Conservation (phyloP, 2,113 vertebrate species). For the Mormyrus lacerda region DNA sequence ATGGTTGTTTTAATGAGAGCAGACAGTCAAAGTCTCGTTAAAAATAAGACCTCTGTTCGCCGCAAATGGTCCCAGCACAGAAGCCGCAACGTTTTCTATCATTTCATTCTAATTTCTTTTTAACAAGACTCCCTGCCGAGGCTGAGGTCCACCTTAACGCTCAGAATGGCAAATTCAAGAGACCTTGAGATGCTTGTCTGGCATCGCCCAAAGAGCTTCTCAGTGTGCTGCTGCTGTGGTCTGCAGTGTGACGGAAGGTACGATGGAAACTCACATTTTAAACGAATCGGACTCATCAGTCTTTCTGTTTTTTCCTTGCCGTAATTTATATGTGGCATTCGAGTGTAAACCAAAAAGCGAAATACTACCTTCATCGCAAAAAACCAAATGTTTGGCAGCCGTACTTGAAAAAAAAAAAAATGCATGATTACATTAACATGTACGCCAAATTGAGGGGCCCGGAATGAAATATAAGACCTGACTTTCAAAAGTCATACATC, state of each 20-base stretch:
- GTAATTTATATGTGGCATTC: neutral
- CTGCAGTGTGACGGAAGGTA: neutral
- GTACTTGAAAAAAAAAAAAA: neutral
- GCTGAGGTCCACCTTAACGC: conserved; percentile 61
- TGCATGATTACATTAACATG: neutral
- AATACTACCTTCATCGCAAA: neutral
- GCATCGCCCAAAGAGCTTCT: neutral
- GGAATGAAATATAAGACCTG: neutral
- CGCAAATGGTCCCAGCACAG: conserved; percentile 50
- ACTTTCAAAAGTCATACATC: neutral
- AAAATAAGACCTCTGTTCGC: conserved; percentile 58
- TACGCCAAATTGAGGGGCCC: neutral
- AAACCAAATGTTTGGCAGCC: conserved; percentile 4
- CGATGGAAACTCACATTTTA: conserved; percentile 14
- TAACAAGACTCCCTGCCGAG: conserved; percentile 63
- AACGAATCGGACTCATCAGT: neutral
- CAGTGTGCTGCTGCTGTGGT: neutral
- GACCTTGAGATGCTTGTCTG: neutral
- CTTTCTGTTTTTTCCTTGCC: neutral
- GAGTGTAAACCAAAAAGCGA: neutral
- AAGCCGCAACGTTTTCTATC: conserved; percentile 60
- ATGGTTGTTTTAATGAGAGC: conserved; percentile 62
- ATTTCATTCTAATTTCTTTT: conserved; percentile 67
- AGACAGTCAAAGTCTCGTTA: conserved; percentile 63
- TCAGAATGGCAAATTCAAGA: conserved; percentile 52